Base-by-base conservation (phyloP, 2,888 invertebrate species). In the Eupelmus urozonus region DNA sequence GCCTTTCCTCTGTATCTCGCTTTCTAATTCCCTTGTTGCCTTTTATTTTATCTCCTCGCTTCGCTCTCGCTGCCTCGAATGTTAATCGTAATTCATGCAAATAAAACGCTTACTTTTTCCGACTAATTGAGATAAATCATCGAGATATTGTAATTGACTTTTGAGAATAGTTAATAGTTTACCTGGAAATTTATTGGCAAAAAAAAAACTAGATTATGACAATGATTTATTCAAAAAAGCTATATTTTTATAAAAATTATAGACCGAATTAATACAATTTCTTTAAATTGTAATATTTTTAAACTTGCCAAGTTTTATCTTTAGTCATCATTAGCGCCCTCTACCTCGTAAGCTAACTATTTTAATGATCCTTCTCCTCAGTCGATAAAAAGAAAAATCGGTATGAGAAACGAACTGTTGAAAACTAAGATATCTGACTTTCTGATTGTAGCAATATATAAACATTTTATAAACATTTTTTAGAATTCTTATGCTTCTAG, bases 21-120 rank as follows among this genome's bases (percentile, higher is more conserved):
- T 77, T 77, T 77, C 72, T 67, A 77, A 77, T 72, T 77, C 62
- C 66, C 66, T 77, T 55, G 57, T 66, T 65, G 65, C 42, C 51
- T 72, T 67, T 72, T 57, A 66, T 57, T 73, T 65, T 65, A 57
- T 57, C 29, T 57, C 57, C 57, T 60, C n/a, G 25, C 53, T 25
- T 40, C 40, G 2, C 29, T 65, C 13, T 18, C 9, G 29, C 40
- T 57, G 7, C 53, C 62, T 25, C 67, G 34, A 25, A 34, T 51
- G 18, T 66, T 40, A 73, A 42, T 51, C 45, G 27, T 55, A 7
- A 60, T 69, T 73, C 57, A 29, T 65, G 45, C 40, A 11, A 65
- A 57, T 42, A 40, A n/a, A n/a, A 40, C 7, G 34, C 34, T 18
- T 25, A 42, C 42, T 63, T 55, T 73, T 72, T 73, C 3, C 27